These are phyloP conservation scores for Caenorhabditis zanzibari DNA, from an alignment of 2,888 invertebrate genomes.

Conservation along the genomic window DNA sequence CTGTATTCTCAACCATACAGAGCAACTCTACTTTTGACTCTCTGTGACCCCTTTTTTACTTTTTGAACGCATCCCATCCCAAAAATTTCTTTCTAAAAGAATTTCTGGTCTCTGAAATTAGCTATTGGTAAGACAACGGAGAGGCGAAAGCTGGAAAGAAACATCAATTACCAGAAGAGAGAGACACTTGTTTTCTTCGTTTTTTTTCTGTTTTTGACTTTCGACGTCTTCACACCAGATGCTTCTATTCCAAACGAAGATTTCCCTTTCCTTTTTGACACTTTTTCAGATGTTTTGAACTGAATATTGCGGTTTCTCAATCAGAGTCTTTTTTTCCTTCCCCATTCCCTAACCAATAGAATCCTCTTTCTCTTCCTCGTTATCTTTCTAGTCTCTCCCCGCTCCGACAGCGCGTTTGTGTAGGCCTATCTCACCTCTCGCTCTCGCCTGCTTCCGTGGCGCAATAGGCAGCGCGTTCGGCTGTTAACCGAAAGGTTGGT, in stretches of 20 bases:
- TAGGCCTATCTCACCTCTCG: not conserved
- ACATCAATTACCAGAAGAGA: conserved; percentile 60
- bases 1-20: not conserved
- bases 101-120: conserved; percentile 50
- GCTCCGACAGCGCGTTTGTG: not conserved
- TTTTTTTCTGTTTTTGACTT: conserved; percentile 48
- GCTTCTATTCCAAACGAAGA: not conserved
- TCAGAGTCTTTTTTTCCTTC: not conserved
- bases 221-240: conserved; percentile 38
- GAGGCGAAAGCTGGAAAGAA: conserved; percentile 41
- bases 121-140: conserved; percentile 32
- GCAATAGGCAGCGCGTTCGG: conserved; percentile 82
- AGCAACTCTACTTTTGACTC: not conserved
- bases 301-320: not conserved
- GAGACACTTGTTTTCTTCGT: conserved; percentile 49
- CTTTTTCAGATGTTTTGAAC: conserved; percentile 7
- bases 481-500: conserved; percentile 83
- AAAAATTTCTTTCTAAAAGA: not conserved
- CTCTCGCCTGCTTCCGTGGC: conserved; percentile 72
- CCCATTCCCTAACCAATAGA: not conserved
- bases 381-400: not conserved
- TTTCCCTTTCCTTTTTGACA: conserved; percentile 32
- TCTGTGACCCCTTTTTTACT: not conserved
- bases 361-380: not conserved
- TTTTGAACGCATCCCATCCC: not conserved